Evolutionary conservation across 2,888 invertebrate species (phyloP).

Genomic region (Stenchaetothrips biformis): DNA sequence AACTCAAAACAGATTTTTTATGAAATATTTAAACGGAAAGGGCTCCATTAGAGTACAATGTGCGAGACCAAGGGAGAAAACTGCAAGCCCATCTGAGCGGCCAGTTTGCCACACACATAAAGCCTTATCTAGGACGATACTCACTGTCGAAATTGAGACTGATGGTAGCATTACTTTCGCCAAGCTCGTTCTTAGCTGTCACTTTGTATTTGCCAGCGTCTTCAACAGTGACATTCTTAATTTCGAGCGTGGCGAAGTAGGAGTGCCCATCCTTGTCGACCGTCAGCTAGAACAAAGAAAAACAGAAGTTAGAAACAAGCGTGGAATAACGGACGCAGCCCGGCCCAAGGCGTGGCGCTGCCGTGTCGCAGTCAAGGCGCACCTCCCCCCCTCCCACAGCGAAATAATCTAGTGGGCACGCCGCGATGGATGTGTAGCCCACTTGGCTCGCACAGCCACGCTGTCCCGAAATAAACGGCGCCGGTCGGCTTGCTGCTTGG

Average conservation of each 20-base stretch:
- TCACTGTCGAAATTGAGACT: conserved; percentile 98
- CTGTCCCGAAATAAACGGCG: background rate
- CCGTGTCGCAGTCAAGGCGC: no score
- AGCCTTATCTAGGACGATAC: conserved; percentile 47
- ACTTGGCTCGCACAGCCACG: background rate
- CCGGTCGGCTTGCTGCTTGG: background rate
- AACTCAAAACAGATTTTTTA: background rate
- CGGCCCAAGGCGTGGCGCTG: no score
- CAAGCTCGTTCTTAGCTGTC: conserved; percentile 94
- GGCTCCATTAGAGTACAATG: background rate
- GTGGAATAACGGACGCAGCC: no score
- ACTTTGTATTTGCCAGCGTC: conserved; percentile 97
- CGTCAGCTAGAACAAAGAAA: conserved; percentile 60
- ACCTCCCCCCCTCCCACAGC: no score
- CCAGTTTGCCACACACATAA: conserved; percentile 26
- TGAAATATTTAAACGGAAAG: background rate
- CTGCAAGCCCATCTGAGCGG: conserved; percentile 23
- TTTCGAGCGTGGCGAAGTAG: conserved; percentile 88
- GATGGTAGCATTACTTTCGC: conserved; percentile 94
- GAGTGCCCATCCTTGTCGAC: conserved; percentile 89
- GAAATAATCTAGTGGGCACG: no score
- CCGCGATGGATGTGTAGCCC: background rate
- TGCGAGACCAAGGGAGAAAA: conserved; percentile 10
- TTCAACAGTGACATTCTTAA: conserved; percentile 91
- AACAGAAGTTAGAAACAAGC: background rate